Base-by-base conservation (phyloP, 53 echinoderm and acorn worm species). In the Echinometra lucunter region DNA sequence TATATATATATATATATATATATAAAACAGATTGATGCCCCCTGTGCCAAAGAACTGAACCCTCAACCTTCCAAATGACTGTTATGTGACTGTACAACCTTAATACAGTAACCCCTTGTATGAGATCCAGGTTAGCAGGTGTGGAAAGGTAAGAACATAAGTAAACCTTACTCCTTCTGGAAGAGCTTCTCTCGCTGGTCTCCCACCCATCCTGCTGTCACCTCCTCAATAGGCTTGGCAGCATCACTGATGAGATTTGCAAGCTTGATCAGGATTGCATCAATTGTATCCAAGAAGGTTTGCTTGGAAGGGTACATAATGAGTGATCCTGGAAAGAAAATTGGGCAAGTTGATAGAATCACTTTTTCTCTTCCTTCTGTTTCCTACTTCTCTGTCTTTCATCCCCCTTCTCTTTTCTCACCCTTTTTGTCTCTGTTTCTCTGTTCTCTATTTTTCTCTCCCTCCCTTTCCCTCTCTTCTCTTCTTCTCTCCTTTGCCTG, bases 201-300 rank as follows among this genome's bases (percentile, higher is more conserved):
- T 45, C 96, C 97, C 8, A 96, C 72, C 95, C 96, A 95, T 88
- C 98, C 98, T 17, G 96, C 95, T 17, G 97, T 95, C 12, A 97
- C 94, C 15, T 97, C 80, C 75, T 97, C 98, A 97, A 99, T 98
- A 6, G 99, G 98, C 60, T 91, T 88, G 4, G 99, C 98, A 93
- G 94, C 97, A 44, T 97, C 96, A 70, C 96, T 97, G 66, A 99
- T 95, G 70, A 99, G 74, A 10, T 75, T 66, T 42, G 99, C 97
- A 27, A 99, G 96, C 57, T 94, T 88, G 53, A 66, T 78, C 32
- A 99, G 89, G 38, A 96, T 94, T 3, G 66, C 88, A 35, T 97
- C 93, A 56, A 96, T 58, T 17, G 91, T 92, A 5, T 94, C 95
- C 12, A 89, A 72, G 92, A 99, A 97, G 63, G 95, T 96, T 37